Evolutionary conservation across 2,113 vertebrate genomes (phyloP), one percentile per base, ranked within the genome.

Genomic region (Eurypyga helias): DNA sequence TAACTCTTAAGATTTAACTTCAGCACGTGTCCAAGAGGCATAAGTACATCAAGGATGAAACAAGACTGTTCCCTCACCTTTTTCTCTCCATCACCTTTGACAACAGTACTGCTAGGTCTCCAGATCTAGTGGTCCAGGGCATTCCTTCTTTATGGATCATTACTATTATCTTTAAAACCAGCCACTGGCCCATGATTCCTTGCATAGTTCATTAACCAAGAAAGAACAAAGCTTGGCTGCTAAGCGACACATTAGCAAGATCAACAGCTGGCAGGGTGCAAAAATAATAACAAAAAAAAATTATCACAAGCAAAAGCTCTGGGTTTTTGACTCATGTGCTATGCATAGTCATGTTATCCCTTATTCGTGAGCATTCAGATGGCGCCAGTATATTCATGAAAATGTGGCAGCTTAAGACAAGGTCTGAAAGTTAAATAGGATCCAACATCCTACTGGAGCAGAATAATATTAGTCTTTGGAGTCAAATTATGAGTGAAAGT

Each of bases 301-400:
- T 41, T 73, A 96, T 34, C 81, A 58, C 69, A 95, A 78, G 89
- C 65, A 77, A 94, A 95, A 94, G 77, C 49, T 72, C 81, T 3
- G 43, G 73, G 73, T 94, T 96, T 96, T 92, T 95, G 65, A 93
- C 81, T 96, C 17, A 52, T 95, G 81, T 95, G 90, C 86, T 89
- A 96, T 96, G 94, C 95, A 89, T 60, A 97, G 95, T 96, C 95
- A 95, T 97, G 96, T 96, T 97, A 97, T 95, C 83, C 94, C 89
- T 93, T 96, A 89, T 89, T 96, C 28, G 73, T 83, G 92, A 96
- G 94, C 95, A 93, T 95, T 96, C 95, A 96, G 89, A 95, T 94
- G 95, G 82, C 19, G 2, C 93, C 94, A 93, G 92, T 92, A 89
- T 95, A 95, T 95, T 96, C 91, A 96, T 93, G 94, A 97, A 95